Evolutionary conservation across 2,113 vertebrate species (phyloP).

Genomic region (Cephalopterus ornatus): DNA sequence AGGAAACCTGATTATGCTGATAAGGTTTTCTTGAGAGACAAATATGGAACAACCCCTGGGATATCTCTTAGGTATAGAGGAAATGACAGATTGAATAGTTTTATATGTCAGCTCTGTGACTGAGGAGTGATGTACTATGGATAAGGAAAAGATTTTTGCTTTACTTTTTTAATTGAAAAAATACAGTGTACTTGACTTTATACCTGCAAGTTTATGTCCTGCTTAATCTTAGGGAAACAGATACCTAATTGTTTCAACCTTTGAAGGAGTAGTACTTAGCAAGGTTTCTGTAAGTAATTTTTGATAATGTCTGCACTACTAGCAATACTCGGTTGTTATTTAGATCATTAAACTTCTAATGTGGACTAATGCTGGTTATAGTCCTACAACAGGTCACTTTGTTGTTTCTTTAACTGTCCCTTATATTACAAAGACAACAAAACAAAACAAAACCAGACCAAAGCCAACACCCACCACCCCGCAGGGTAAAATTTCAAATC

Average conservation of each 20-base stretch:
- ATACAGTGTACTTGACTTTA: not conserved
- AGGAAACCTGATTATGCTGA: not conserved
- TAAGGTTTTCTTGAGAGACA: not conserved
- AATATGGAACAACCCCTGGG: not conserved
- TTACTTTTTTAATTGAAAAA: not conserved
- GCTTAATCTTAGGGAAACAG: not conserved
- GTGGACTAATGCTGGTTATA: not conserved
- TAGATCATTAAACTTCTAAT: not conserved
- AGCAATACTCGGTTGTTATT: not conserved
- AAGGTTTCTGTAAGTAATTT: not conserved
- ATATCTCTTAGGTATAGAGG: not conserved
- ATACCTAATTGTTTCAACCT: not conserved
- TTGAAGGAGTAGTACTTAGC: not conserved
- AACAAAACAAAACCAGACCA: not conserved
- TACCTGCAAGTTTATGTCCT: not conserved
- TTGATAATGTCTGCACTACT: not conserved
- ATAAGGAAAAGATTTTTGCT: not conserved
- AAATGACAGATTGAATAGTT: not conserved
- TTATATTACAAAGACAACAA: not conserved
- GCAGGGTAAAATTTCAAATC: not conserved
- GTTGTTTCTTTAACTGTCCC: not conserved
- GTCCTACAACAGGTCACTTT: not conserved
- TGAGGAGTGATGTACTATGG: not conserved
- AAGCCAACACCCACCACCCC: rapidly evolving
- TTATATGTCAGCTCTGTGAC: not conserved